phyloP scores from a whole-genome alignment of 2,797 vertebrate species.

The Salarias fasciatus region DNA sequence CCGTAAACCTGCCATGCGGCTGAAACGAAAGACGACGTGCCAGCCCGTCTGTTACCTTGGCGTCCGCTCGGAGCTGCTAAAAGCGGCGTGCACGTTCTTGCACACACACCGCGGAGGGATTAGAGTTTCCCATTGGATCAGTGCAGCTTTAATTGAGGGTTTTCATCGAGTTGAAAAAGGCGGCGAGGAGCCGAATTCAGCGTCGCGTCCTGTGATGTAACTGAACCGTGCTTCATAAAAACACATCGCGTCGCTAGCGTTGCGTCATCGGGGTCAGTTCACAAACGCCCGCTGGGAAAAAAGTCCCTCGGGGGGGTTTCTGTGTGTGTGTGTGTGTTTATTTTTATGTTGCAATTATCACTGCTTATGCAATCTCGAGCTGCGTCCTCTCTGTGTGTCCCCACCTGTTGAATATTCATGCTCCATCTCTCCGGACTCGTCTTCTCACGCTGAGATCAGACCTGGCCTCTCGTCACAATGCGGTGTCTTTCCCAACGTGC shows the following conservation, averaged over 20 bases:
- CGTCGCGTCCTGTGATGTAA: background rate
- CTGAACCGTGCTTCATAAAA: no score
- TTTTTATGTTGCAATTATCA: constrained; percentile 37
- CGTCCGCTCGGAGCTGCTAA: constrained; percentile 3
- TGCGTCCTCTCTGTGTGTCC: constrained; percentile 8
- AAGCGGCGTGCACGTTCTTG: constrained; percentile 19
- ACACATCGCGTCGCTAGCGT: constrained; percentile 17
- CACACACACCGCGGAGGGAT: constrained; percentile 32
- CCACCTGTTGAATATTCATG: constrained; percentile 77
- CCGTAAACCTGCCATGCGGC: constrained; percentile 21
- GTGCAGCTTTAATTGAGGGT: constrained; percentile 37
- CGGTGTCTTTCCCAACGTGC: constrained; percentile 16
- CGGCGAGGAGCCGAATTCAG: constrained; percentile 9
- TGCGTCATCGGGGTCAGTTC: constrained; percentile 35
- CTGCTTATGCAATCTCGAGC: constrained; percentile 55
- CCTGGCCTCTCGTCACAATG: constrained; percentile 35
- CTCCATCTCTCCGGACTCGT: constrained; percentile 16
- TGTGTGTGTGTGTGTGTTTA: constrained; percentile 30
- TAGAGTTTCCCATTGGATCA: constrained; percentile 52
- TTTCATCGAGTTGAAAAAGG: constrained; percentile 24
- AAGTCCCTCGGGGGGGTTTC: background rate
- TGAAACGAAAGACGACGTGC: background rate
- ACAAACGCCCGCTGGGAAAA: constrained; percentile 6
- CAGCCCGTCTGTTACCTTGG: constrained; percentile 20
- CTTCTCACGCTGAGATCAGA: constrained; percentile 57